Conservation (phyloP, 2,113 vertebrate genomes). For the Neolamprologus sp. region DNA sequence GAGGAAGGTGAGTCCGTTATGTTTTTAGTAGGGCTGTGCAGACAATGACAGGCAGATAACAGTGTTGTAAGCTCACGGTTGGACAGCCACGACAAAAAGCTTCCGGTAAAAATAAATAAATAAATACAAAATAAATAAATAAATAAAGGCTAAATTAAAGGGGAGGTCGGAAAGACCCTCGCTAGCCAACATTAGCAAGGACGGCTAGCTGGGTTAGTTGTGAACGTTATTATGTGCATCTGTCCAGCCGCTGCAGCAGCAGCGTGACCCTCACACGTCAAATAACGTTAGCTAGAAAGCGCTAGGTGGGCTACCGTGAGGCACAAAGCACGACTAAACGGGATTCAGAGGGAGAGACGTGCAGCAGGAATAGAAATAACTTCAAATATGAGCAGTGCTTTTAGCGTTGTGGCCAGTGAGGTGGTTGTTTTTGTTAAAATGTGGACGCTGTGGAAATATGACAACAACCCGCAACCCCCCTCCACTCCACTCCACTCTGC, state of each 20-base stretch:
- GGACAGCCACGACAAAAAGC: background rate
- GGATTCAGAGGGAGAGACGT: background rate
- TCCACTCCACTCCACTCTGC: background rate
- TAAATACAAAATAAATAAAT: background rate
- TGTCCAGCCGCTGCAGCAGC: constrained; percentile 2
- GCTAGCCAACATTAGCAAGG: constrained; percentile 36
- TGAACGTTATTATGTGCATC: constrained; percentile 33
- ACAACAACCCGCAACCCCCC: background rate
- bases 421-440: background rate
- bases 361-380: background rate
- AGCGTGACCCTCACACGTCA: constrained; percentile 25
- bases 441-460: background rate
- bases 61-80: background rate
- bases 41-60: constrained; percentile 36
- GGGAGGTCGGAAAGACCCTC: background rate
- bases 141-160: background rate
- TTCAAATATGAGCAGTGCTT: background rate
- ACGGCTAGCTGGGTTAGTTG: constrained; percentile 28
- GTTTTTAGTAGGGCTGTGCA: background rate
- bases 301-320: constrained; percentile 5
- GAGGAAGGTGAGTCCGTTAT: constrained; percentile 83
- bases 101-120: background rate
- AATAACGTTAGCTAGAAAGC: constrained; percentile 15
- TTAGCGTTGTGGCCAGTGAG: background rate
- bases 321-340: background rate